Conservation (phyloP, 2,888 invertebrate genomes). For the Lamellibrachia satsuma region DNA sequence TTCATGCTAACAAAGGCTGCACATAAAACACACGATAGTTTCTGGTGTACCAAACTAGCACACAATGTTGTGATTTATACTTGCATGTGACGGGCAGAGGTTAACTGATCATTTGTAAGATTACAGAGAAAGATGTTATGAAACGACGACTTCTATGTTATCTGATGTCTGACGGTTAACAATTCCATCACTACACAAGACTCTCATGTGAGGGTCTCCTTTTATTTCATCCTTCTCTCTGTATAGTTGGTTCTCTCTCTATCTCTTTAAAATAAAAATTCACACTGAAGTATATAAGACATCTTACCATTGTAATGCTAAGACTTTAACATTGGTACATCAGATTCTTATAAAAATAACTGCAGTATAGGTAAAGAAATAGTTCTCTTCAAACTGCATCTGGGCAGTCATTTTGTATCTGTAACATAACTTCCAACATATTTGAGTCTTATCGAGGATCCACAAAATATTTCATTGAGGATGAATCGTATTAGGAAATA, state of each 20-base stretch:
- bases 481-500: neutral
- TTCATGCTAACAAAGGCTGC: neutral
- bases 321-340: neutral
- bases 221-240: neutral
- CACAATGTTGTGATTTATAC: slow-evolving; percentile 4
- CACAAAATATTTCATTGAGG: neutral
- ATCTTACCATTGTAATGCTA: neutral
- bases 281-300: neutral
- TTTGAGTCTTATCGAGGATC: neutral
- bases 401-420: neutral
- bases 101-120: slow-evolving; percentile 13
- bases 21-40: neutral
- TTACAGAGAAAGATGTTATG: neutral
- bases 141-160: neutral
- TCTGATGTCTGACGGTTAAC: neutral
- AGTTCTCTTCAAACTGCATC: neutral
- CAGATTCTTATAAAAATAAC: neutral
- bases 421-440: neutral
- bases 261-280: neutral
- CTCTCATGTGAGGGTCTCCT: neutral
- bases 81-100: neutral
- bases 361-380: neutral
- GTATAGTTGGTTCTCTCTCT: neutral
- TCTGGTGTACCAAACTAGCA: neutral
- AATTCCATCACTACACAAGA: neutral